A percentile compares a stretch with the other conserved stretches of the same genome.
Evolutionary conservation across 2,797 vertebrate genomes (phyloP).

Genomic region (Nasua narica): DNA sequence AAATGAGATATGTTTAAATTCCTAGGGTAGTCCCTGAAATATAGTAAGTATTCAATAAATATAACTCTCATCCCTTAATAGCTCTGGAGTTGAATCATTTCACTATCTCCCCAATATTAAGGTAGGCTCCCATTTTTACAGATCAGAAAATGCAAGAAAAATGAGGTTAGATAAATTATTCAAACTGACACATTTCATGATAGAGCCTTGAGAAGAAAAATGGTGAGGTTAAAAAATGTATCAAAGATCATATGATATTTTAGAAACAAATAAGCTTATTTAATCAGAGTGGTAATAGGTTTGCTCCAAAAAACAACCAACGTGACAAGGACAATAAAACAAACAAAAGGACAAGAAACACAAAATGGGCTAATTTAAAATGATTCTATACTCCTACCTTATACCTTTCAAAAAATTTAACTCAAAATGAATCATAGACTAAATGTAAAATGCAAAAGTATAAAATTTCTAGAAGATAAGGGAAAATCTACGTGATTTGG

Average conservation of each 20-base stretch:
- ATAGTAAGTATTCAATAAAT: neutral
- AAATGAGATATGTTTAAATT: neutral
- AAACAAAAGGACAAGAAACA: neutral
- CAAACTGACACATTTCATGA: neutral
- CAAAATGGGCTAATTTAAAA: neutral
- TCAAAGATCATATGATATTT: neutral
- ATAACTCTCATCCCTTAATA: neutral
- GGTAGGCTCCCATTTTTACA: neutral
- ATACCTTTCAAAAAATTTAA: neutral
- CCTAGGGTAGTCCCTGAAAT: neutral
- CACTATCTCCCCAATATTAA: neutral
- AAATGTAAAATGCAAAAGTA: neutral
- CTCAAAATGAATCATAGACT: neutral
- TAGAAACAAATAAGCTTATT: neutral
- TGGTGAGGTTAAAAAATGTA: neutral
- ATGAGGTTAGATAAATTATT: neutral
- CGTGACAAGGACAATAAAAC: neutral
- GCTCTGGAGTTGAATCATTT: neutral
- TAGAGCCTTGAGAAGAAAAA: neutral
- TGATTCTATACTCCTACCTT: neutral
- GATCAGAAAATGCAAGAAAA: conserved; percentile 8
- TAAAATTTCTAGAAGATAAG: neutral
- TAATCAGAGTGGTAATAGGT: neutral
- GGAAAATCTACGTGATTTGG: neutral
- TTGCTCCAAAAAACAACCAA: neutral